Evolutionary conservation across 2,797 vertebrate species (phyloP), one percentile per base, ranked within the genome.

Genomic region (Sebastes cheni): DNA sequence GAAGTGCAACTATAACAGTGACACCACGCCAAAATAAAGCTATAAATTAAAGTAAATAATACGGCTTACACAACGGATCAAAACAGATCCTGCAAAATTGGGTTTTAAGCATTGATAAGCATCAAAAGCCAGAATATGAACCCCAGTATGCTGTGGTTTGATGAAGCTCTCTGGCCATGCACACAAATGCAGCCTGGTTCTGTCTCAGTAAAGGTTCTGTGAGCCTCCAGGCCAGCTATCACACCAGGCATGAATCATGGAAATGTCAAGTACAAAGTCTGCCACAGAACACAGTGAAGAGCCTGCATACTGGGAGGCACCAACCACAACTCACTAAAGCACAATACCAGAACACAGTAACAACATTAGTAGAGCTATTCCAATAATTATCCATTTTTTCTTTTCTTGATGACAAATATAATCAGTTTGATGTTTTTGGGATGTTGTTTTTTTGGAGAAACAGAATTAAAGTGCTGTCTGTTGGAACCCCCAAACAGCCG

Each of bases 191-290:
- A 87, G 88, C 84, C 80, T 79, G 83, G 86, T 86, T 90, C 80
- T 88, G 88, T 83, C 91, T 89, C 76, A 84, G 91, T 76, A 95
- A 95, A 95, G 94, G 91, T 93, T 93, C 89, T 81, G 88, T 13
- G 64, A 82, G 90, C 94, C 95, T 94, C 80, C 85, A 86, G 94
- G 95, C 94, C 87, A 89, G 85, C 87, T 82, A 92, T 95, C 92
- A 92, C 87, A 94, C 93, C 89, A 89, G 91, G 85, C 91, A 91
- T 92, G 93, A 95, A 92, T 94, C 93, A 95, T 86, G 83, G 88
- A 95, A 95, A 95, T 95, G 94, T 94, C 95, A 95, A 94, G 94
- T 85, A 84, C 89, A 90, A 94, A 94, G 91, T 92, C 93, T 92
- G 89, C 87, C 69, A 81, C 79, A 85, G 77, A 91, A 85, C 87